These are phyloP conservation scores for Leucophora obtusa DNA, from an alignment of 2,888 invertebrate genomes.

Conservation along the genomic window DNA sequence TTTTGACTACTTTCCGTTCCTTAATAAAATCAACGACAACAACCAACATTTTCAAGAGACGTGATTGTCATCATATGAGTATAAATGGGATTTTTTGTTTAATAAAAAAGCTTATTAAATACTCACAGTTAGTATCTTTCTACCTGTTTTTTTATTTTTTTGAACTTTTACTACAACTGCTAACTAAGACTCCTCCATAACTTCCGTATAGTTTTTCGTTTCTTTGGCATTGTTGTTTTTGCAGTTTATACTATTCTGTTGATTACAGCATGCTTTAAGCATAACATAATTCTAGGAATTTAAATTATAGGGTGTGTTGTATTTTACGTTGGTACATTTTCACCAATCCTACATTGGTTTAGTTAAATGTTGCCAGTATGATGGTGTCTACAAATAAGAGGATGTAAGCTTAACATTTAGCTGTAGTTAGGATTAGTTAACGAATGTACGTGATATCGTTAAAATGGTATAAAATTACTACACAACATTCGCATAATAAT, in stretches of 20 bases:
- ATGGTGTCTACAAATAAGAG: conserved; percentile 36
- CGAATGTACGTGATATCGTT: conserved; percentile 77
- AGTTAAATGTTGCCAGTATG: background rate
- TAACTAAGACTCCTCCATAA: conserved; percentile 17
- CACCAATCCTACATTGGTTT: background rate
- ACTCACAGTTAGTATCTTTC: conserved; percentile 7
- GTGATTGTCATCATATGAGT: conserved; percentile 54
- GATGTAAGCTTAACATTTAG: conserved; percentile 69
- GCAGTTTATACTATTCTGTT: conserved; percentile 33
- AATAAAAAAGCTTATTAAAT: conserved; percentile 59
- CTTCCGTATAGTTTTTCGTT: conserved; percentile 24
- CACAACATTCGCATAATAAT: conserved; percentile 74
- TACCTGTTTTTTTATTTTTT: background rate
- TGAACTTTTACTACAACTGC: conserved; percentile 4
- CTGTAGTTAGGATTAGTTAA: conserved; percentile 77
- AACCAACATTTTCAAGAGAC: conserved; percentile 53
- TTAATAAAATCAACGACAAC: conserved; percentile 11
- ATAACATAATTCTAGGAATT: conserved; percentile 49
- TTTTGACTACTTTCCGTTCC: conserved; percentile 52
- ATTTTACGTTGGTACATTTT: background rate
- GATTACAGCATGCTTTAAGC: conserved; percentile 53
- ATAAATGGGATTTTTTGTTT: conserved; percentile 31
- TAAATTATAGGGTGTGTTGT: conserved; percentile 25
- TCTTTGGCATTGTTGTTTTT: background rate
- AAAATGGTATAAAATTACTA: conserved; percentile 74